Conservation (phyloP, 2,797 vertebrate genomes). For the Sebastes vulpes region DNA sequence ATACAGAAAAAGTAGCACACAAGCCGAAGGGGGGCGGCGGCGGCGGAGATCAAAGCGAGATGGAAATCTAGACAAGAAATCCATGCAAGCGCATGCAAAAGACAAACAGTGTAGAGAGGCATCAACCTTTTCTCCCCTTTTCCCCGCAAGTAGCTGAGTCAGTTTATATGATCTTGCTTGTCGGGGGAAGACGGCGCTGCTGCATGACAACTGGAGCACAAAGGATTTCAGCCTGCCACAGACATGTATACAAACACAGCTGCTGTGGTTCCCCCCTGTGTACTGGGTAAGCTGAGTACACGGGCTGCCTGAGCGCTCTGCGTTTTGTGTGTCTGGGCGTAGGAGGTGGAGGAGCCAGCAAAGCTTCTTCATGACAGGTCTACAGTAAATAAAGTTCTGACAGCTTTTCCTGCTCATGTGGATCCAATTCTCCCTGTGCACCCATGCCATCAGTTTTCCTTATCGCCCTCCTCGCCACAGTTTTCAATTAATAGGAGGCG, state of each 20-base stretch:
- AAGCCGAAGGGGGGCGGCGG: not conserved
- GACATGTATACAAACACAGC: slow-evolving; percentile 59
- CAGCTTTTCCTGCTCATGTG: slow-evolving; percentile 22
- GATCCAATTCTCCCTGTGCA: slow-evolving; percentile 31
- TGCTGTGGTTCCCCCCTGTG: slow-evolving; percentile 28
- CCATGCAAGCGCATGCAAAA: slow-evolving; percentile 37
- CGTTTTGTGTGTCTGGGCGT: slow-evolving; percentile 22
- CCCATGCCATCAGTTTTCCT: slow-evolving; percentile 27
- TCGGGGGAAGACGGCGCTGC: slow-evolving; percentile 25
- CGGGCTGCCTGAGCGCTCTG: slow-evolving; percentile 13
- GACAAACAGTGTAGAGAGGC: slow-evolving; percentile 40
- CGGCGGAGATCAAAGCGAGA: slow-evolving; percentile 65
- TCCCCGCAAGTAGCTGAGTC: slow-evolving; percentile 52
- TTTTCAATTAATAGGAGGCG: slow-evolving; percentile 59
- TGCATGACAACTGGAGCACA: slow-evolving; percentile 58
- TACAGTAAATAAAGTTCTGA: slow-evolving; percentile 63
- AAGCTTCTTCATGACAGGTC: slow-evolving; percentile 42
- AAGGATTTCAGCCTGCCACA: slow-evolving; percentile 56
- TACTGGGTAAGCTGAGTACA: slow-evolving; percentile 19
- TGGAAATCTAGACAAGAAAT: slow-evolving; percentile 64
- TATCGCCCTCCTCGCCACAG: slow-evolving; percentile 15
- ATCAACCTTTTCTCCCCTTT: not conserved
- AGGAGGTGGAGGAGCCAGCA: slow-evolving; percentile 7
- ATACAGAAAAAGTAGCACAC: slow-evolving; percentile 51
- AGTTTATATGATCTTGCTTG: slow-evolving; percentile 56